These are phyloP conservation scores for Mohoua ochrocephala DNA, from an alignment of 2,113 vertebrate genomes.

Conservation along the genomic window DNA sequence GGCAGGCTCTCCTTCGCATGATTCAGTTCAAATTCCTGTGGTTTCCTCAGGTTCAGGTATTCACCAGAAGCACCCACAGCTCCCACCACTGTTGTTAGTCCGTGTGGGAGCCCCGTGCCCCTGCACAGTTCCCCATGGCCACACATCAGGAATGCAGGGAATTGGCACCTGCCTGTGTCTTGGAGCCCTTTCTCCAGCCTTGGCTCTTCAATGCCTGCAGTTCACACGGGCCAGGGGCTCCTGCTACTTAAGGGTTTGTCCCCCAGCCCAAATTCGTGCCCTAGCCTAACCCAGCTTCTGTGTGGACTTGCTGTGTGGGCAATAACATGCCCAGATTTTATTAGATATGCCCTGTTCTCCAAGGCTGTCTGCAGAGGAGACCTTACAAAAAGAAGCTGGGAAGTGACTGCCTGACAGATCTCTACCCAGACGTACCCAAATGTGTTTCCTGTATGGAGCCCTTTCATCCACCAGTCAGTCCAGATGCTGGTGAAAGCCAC, in stretches of 20 bases:
- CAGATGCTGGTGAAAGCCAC: background rate
- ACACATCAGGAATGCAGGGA: fast-evolving
- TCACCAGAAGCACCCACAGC: background rate
- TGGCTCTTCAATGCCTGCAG: background rate
- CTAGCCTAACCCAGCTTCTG: fast-evolving
- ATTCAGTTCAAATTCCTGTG: background rate
- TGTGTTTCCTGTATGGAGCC: background rate
- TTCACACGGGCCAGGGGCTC: background rate
- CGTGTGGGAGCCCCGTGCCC: fast-evolving
- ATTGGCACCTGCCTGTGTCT: background rate
- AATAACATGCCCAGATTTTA: background rate
- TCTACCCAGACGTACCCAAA: background rate
- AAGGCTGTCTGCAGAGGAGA: background rate
- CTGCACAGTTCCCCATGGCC: background rate
- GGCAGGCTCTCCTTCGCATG: background rate
- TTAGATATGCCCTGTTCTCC: background rate
- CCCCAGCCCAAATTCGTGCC: background rate
- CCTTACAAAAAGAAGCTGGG: background rate
- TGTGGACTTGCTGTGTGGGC: background rate
- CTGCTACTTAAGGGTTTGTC: background rate
- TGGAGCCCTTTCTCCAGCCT: background rate
- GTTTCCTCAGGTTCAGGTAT: background rate
- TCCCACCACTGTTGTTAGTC: background rate
- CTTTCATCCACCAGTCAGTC: background rate
- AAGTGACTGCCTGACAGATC: background rate